Conservation (phyloP, 2,888 invertebrate genomes). For the Petrolisthes manimaculis region DNA sequence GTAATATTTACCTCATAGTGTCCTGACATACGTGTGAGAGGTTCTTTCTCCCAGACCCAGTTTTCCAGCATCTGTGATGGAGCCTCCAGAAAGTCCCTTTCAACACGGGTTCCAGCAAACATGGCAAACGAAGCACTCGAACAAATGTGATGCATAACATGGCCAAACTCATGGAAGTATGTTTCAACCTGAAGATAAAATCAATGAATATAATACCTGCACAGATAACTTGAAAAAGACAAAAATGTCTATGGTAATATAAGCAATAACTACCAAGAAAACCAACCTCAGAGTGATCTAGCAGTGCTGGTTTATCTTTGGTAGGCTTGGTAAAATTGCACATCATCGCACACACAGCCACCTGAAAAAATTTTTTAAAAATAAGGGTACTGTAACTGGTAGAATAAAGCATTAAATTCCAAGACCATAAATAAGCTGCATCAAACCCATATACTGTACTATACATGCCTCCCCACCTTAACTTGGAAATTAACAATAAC, state of each 20-base stretch:
- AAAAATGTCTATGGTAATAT: neutral
- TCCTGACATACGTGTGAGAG: slow-evolving; percentile 71
- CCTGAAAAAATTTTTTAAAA: slow-evolving; percentile 67
- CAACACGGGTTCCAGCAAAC: slow-evolving; percentile 72
- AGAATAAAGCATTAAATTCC: neutral
- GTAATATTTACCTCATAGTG: slow-evolving; percentile 69
- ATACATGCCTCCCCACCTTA: neutral
- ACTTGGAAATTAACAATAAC: too few species aligned
- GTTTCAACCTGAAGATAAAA: slow-evolving; percentile 70
- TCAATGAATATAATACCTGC: neutral
- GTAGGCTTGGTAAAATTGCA: slow-evolving; percentile 73
- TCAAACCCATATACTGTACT: slow-evolving; percentile 71
- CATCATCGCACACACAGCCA: slow-evolving; percentile 72
- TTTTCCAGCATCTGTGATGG: slow-evolving; percentile 74
- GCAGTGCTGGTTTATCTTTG: slow-evolving; percentile 71
- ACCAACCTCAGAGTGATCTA: slow-evolving; percentile 71
- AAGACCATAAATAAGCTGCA: slow-evolving; percentile 7
- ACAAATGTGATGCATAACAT: slow-evolving; percentile 74
- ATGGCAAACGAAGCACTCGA: slow-evolving; percentile 70
- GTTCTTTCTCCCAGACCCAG: slow-evolving; percentile 73
- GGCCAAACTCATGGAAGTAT: slow-evolving; percentile 74
- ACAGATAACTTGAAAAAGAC: neutral
- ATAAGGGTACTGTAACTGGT: neutral
- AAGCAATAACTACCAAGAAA: neutral
- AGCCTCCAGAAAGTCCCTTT: slow-evolving; percentile 73